A percentile compares a stretch with the other conserved stretches of the same genome.
Conservation (phyloP, 2,113 vertebrate genomes). For the Alligator mississippiensis region DNA sequence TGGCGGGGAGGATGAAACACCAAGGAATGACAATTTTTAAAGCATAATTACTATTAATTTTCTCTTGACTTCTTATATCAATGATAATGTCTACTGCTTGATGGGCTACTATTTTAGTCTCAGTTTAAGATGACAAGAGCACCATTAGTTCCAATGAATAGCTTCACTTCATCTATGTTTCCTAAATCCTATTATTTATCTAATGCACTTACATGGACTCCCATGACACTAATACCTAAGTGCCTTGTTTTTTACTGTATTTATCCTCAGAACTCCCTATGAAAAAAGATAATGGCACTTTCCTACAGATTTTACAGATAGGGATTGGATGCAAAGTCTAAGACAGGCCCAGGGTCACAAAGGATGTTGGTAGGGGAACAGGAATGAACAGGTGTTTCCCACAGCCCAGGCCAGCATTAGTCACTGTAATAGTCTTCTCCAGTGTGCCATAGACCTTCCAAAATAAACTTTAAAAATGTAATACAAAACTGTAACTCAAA, state of each 20-base stretch:
- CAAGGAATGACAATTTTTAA: neutral
- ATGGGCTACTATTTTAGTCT: neutral
- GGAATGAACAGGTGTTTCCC: neutral
- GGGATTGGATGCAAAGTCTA: accelerated
- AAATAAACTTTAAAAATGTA: accelerated
- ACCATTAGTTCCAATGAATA: neutral
- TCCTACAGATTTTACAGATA: neutral
- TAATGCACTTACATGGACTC: neutral
- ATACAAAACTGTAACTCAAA: accelerated
- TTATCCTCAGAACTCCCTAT: accelerated
- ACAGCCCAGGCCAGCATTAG: neutral
- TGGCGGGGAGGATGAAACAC: neutral
- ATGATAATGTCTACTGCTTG: neutral
- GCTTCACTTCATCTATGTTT: neutral
- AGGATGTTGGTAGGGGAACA: accelerated
- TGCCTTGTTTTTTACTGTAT: neutral
- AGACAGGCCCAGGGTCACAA: accelerated
- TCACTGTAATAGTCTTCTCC: neutral
- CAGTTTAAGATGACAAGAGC: neutral
- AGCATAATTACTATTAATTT: neutral
- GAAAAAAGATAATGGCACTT: neutral
- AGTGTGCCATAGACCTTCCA: accelerated
- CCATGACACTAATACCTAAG: neutral
- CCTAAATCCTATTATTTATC: neutral
- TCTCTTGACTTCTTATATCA: neutral